Percentiles rank a stretch among this genome's conserved stretches.
Conservation (phyloP, 1,140 invertebrate species). For the Polyergus mexicanus region DNA sequence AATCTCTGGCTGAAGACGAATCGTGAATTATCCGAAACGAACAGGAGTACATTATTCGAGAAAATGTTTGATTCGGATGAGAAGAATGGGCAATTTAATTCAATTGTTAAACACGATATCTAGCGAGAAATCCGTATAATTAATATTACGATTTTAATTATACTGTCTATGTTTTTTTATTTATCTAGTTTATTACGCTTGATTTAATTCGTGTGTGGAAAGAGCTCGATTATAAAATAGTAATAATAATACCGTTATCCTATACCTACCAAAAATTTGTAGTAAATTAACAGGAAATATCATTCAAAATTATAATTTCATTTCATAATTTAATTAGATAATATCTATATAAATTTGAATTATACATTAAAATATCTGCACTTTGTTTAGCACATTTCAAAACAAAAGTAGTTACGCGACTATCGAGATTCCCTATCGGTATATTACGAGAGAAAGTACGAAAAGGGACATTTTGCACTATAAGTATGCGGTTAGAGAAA, state of each 20-base stretch:
- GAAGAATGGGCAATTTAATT: constrained; percentile 14
- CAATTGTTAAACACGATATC: constrained; percentile 19
- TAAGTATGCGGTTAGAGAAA: not conserved
- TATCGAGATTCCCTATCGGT: not conserved
- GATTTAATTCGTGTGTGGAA: not conserved
- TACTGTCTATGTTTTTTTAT: not conserved
- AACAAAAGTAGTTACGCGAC: not conserved
- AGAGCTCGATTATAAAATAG: not conserved
- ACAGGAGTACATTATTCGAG: constrained; percentile 26
- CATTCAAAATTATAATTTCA: not conserved
- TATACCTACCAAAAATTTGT: not conserved
- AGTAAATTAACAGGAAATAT: not conserved
- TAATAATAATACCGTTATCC: not conserved
- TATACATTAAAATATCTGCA: not conserved
- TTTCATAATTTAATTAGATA: not conserved
- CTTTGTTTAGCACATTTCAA: not conserved
- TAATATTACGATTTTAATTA: not conserved
- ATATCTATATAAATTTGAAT: not conserved
- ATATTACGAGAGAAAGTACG: constrained; percentile 31
- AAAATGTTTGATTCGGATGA: not conserved
- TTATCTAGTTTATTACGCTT: not conserved
- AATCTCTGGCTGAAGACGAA: constrained; percentile 31
- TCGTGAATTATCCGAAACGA: constrained; percentile 41
- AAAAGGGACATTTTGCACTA: constrained; percentile 14
- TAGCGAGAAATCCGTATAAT: constrained; percentile 8